phyloP scores from a whole-genome alignment of 35 echinoderm and acorn worm species.

The Chiridota heheva region DNA sequence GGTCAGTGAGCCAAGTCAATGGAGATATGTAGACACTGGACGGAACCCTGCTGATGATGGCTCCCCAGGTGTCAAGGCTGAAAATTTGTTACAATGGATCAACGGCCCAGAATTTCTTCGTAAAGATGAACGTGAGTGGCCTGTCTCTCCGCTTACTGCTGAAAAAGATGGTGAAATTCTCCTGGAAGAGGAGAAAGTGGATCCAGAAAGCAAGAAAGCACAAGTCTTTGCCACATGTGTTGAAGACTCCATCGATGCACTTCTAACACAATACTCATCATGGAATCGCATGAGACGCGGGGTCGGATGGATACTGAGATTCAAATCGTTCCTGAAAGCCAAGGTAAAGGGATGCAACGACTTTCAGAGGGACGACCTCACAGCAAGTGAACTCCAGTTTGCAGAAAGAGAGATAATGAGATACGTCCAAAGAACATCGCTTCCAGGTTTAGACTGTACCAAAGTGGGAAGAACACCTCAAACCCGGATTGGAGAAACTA shows the following conservation, averaged over 20 bases:
- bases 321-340: not conserved
- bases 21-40: slow-evolving; percentile 16
- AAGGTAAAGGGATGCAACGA: not conserved
- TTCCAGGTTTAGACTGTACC: not conserved
- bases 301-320: slow-evolving; percentile 35
- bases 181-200: not conserved
- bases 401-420: not conserved
- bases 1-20: not conserved
- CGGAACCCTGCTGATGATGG: slow-evolving; percentile 36
- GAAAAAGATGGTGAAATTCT: not conserved
- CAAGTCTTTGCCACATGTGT: not conserved
- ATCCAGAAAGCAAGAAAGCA: slow-evolving; percentile 23
- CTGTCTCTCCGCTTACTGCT: not conserved
- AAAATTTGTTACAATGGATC: slow-evolving; percentile 25
- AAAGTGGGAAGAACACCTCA: not conserved
- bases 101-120: slow-evolving; percentile 12
- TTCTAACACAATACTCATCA: slow-evolving; percentile 29
- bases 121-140: not conserved
- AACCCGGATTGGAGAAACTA: not conserved
- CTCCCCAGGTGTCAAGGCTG: slow-evolving; percentile 1
- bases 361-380: not conserved
- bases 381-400: not conserved
- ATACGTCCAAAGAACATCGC: not conserved
- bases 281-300: slow-evolving; percentile 30
- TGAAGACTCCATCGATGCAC: slow-evolving; percentile 5